Evolutionary conservation across 2,797 vertebrate genomes (phyloP), one percentile per base, ranked within the genome.

Genomic region (Arctocebus calabarensis): DNA sequence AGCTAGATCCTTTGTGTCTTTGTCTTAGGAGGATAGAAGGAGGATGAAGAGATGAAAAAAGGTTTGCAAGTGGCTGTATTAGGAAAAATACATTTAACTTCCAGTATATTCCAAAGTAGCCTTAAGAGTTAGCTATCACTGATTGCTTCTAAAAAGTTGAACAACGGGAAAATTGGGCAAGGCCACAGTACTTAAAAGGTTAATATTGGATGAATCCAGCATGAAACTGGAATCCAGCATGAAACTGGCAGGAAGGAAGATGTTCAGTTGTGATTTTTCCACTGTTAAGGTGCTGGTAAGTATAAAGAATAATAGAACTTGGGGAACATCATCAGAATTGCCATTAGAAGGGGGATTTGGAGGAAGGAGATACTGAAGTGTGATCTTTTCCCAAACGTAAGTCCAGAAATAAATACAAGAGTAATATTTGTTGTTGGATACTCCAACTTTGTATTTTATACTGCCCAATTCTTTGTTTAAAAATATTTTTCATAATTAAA

Each of bases 341-440:
- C 37, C 37, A 82, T 77, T 77, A 81, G 11, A 90, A 52, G 16
- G 19, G 12, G 14, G 22, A 81, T 75, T 90, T 92, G 62, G 75
- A 86, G 70, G 73, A 91, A 95, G 20, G 23, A 16, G 23, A 83
- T 29, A 27, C 25, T 71, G 70, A 96, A 85, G 59, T 85, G 12
- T 92, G 64, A 68, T 68, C 82, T 87, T 77, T 62, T 88, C 61
- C 37, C 70, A 62, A 95, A 84, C 4, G 79, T 22, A 88, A 74
- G 74, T 79, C 23, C 48, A 32, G 34, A 94, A 95, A 88, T 43
- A 93, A 88, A 87, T 81, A 48, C 23, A 73, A 34, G n/a, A 74
- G 34, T 87, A 90, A 84, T 19, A 68, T 66, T 74, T 87, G 27
- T 4, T 90, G 9, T 66, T 84, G 37, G 12, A 84, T 29, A 87